Evolutionary conservation across 2,797 vertebrate genomes (phyloP).

Genomic region (Propithecus perrieri): DNA sequence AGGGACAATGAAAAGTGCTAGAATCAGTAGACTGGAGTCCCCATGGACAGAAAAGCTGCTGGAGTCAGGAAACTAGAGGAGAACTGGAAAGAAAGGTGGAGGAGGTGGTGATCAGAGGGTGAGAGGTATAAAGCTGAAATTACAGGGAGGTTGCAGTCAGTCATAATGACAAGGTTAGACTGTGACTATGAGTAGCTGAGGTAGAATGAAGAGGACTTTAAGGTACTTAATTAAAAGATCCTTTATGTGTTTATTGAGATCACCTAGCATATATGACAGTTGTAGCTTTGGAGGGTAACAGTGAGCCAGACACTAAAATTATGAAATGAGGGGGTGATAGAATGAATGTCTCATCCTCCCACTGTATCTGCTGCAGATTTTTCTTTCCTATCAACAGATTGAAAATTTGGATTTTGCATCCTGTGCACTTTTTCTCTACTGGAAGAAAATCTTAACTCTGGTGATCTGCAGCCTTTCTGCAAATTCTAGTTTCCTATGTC

Average conservation of each 20-base stretch:
- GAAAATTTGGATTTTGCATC: background rate
- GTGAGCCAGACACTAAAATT: background rate
- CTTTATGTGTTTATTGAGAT: background rate
- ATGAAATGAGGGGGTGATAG: background rate
- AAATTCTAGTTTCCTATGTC: background rate
- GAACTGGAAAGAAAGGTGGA: background rate
- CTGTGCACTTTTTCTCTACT: background rate
- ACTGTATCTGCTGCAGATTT: background rate
- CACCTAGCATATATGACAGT: background rate
- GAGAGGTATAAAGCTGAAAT: background rate
- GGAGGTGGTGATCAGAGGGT: background rate
- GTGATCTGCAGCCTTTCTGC: background rate
- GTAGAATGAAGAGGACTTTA: background rate
- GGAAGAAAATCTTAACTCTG: background rate
- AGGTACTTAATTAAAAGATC: background rate
- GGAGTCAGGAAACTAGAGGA: background rate
- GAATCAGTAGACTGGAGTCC: background rate
- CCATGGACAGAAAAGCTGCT: background rate
- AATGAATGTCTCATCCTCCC: background rate
- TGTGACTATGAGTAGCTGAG: background rate
- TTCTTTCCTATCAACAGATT: background rate
- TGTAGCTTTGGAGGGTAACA: background rate
- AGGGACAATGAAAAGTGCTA: background rate
- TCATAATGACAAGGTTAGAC: background rate
- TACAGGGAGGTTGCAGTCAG: background rate